These are phyloP conservation scores for Microdon myrmicae DNA, from an alignment of 2,888 invertebrate species.

Conservation along the genomic window DNA sequence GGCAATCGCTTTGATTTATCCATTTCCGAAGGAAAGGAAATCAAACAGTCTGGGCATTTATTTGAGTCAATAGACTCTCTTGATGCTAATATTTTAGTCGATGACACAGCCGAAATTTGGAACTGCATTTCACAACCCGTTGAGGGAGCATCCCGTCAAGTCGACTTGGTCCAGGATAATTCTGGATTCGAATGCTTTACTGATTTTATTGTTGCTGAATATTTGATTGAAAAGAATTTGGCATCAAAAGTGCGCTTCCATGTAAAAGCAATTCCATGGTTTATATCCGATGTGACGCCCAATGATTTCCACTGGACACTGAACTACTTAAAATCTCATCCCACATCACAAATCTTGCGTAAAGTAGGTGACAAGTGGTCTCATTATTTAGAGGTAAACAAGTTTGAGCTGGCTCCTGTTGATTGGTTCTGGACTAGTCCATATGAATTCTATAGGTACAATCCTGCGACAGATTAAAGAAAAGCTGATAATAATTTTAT, in stretches of 20 bases:
- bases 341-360: slow-evolving; percentile 55
- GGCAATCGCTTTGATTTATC: slow-evolving; percentile 96
- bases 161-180: slow-evolving; percentile 90
- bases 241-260: slow-evolving; percentile 82
- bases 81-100: slow-evolving; percentile 71
- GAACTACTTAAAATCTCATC: slow-evolving; percentile 65
- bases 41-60: slow-evolving; percentile 70
- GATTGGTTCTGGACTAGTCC: slow-evolving; percentile 91
- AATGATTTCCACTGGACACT: slow-evolving; percentile 81
- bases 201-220: slow-evolving; percentile 88
- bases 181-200: slow-evolving; percentile 92
- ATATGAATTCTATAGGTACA: slow-evolving; percentile 73
- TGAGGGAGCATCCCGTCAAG: slow-evolving; percentile 55
- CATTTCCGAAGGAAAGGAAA: slow-evolving; percentile 78
- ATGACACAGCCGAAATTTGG: slow-evolving; percentile 73
- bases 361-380: slow-evolving; percentile 72
- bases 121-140: slow-evolving; percentile 59
- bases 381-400: slow-evolving; percentile 69
- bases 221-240: slow-evolving; percentile 73
- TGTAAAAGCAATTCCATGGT: slow-evolving; percentile 94
- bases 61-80: slow-evolving; percentile 70
- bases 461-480: background rate
- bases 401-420: slow-evolving; percentile 67
- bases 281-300: slow-evolving; percentile 87
- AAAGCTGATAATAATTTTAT: no score